Base-by-base conservation (phyloP, 2,113 vertebrate species). In the Boleophthalmus pectinirostris region DNA sequence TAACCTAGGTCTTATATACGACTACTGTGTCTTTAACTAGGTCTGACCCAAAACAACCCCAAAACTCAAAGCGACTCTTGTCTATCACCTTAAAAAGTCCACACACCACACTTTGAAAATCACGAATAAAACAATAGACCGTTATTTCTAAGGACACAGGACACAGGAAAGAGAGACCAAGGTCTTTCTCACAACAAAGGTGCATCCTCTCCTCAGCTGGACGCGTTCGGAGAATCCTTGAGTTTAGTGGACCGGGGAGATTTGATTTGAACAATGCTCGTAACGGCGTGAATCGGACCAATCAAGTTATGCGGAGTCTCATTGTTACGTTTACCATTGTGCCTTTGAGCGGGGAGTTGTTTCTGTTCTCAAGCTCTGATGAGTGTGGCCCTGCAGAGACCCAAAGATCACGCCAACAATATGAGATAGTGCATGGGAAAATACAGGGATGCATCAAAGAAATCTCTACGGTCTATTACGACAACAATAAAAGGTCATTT, bases 211-310 rank as follows among this genome's bases (percentile, higher is more conserved):
- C 29, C 57, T 4, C 78, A 75, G 69, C 68, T 77, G 64, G 20
- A 56, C 51, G 65, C 74, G 63, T 64, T 75, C 64, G 75, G 74
- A 76, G 82, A 80, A 83, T 66, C 66, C 71, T 54, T 60, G 75
- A 87, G 79, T 79, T 77, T 88, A 81, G 47, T 66, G 67, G 77
- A 81, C 82, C 79, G 78, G 0, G 74, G 87, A 85, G 88, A 90
- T 66, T 78, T 47, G 1, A 56, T 73, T n/a, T 65, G 68, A 75
- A 91, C 86, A 91, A 86, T 88, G 72, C 72, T 67, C 23, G 24
- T 24, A 72, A 80, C 66, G 67, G 70, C 73, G 83, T 74, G 69
- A 84, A 77, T 82, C 75, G 69, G 64, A 74, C 69, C 58, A 57
- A 69, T 80, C 47, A 12, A 73, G 57, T 79, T 67, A 66, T 90